A percentile compares a stretch with the other conserved stretches of the same genome.
Evolutionary conservation across 2,888 invertebrate species (phyloP).

Genomic region (Slavum lentiscoides): DNA sequence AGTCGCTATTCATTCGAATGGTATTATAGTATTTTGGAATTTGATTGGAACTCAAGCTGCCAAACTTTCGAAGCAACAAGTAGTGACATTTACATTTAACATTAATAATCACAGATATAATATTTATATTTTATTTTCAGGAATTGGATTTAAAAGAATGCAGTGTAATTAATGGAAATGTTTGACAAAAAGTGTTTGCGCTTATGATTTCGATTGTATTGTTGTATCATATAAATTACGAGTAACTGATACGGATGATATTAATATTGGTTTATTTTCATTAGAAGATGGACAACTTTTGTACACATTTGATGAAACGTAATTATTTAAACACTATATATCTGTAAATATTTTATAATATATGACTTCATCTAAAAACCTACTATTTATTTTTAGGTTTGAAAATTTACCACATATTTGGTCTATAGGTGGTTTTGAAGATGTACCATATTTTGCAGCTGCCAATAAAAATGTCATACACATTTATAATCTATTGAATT

Average conservation of each 20-base stretch:
- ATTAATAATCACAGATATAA: neutral
- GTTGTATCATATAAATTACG: conserved; percentile 28
- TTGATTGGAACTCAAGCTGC: conserved; percentile 57
- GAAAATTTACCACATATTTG: conserved; percentile 41
- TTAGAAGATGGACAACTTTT: conserved; percentile 36
- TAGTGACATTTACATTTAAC: neutral
- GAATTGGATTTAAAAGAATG: conserved; percentile 31
- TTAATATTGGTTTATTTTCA: conserved; percentile 42
- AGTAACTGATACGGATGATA: neutral
- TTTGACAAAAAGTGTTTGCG: conserved; percentile 13
- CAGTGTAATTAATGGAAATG: conserved; percentile 25
- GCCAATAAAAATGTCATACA: conserved; percentile 35
- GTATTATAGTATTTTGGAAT: conserved; percentile 66
- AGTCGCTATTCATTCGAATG: conserved; percentile 65
- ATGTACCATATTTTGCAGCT: conserved; percentile 31
- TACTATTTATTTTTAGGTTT: conserved; percentile 8
- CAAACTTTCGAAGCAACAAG: conserved; percentile 25
- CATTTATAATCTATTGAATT: conserved; percentile 37
- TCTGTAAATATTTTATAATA: neutral
- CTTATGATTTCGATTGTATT: conserved; percentile 27
- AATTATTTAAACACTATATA: neutral
- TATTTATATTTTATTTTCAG: neutral
- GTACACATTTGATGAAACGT: conserved; percentile 44
- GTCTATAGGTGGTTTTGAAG: conserved; percentile 46
- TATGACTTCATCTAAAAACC: neutral